Conservation (phyloP, 2,797 vertebrate species). For the Propithecus perrieri region DNA sequence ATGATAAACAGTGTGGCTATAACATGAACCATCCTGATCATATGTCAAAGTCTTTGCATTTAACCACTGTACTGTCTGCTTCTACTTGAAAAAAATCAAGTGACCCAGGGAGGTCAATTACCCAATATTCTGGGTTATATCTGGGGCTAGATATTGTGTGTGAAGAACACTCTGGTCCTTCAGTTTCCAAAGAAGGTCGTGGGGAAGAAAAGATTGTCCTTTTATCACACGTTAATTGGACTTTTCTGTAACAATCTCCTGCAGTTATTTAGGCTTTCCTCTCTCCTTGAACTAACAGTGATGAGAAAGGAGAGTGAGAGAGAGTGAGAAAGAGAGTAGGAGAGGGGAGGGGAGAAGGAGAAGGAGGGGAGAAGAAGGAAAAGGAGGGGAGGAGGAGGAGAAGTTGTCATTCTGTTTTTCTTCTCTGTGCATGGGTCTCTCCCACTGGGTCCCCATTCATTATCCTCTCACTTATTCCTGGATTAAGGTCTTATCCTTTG, state of each 20-base stretch:
- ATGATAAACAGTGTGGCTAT: too few relatives aligned
- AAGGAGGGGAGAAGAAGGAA: not conserved
- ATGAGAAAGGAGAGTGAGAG: not conserved
- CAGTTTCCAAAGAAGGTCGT: not conserved
- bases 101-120: not conserved
- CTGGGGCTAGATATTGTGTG: not conserved
- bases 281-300: not conserved
- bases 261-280: not conserved
- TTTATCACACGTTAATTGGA: not conserved
- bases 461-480: not conserved
- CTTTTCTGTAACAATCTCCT: not conserved
- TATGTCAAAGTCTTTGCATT: not conserved
- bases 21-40: accelerated
- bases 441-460: not conserved
- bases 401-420: not conserved
- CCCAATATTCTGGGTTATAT: not conserved
- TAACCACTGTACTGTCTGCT: not conserved
- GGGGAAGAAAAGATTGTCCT: not conserved
- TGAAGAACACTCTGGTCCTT: not conserved
- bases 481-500: not conserved
- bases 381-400: too few relatives aligned
- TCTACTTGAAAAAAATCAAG: not conserved
- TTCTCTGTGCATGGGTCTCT: not conserved
- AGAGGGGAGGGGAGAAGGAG: too few relatives aligned
- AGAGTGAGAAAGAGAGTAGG: not conserved